Percentiles rank a stretch among this genome's conserved stretches.
Conservation (phyloP, 2,888 invertebrate species). For the Schizaphis graminum region DNA sequence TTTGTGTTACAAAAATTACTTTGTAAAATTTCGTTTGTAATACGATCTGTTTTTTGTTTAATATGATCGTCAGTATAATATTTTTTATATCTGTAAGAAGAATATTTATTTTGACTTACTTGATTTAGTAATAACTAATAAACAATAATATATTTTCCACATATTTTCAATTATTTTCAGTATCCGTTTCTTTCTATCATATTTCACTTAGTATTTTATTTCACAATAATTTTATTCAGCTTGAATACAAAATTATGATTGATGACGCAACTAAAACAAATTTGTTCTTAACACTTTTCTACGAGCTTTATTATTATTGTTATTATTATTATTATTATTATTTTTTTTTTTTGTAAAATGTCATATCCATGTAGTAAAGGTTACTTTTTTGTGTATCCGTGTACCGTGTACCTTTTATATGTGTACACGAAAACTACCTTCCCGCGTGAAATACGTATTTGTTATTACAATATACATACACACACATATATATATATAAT, state of each 20-base stretch:
- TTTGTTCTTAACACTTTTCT: conserved; percentile 27
- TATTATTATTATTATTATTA: conserved; percentile 22
- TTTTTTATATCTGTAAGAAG: neutral
- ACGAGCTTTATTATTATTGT: conserved; percentile 5
- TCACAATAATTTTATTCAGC: neutral
- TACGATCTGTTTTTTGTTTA: neutral
- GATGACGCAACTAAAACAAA: neutral
- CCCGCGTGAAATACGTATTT: neutral
- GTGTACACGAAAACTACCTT: conserved; percentile 6
- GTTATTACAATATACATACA: neutral
- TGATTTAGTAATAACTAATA: neutral
- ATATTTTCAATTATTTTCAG: conserved; percentile 18
- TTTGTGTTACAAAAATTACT: neutral
- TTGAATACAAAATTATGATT: conserved; percentile 28
- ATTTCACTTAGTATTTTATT: neutral
- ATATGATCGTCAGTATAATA: neutral
- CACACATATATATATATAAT: neutral
- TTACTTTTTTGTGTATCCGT: conserved; percentile 3
- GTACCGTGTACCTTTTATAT: conserved; percentile 4
- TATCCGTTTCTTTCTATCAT: neutral
- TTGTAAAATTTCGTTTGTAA: neutral
- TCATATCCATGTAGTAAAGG: conserved; percentile 16
- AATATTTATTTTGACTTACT: neutral
- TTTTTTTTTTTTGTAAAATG: conserved; percentile 6
- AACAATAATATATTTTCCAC: neutral